Base-by-base conservation (phyloP, 2,888 invertebrate species). In the Phengaris alcon region DNA sequence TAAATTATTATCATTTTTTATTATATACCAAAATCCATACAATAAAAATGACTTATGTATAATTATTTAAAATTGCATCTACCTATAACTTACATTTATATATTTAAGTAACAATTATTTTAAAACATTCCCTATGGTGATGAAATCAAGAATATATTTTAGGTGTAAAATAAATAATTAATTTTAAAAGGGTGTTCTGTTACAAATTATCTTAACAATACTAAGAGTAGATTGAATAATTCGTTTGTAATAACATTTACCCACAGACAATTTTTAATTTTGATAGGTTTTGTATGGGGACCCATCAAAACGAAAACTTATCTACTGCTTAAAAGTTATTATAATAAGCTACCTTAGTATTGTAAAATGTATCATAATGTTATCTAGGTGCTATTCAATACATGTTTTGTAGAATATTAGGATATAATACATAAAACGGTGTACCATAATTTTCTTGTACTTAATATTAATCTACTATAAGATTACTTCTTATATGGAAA, bases 21-120 rank as follows among this genome's bases (percentile, higher is more conserved):
- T 85, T 88, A 79, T 81, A 84, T 88, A 86, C 83, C 84, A 90
- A 90, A 90, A 83, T 82, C 78, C 82, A 83, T 85, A 84, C 82
- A 85, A 86, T 90, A 90, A 87, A 90, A 89, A 90, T 85, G 79
- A 85, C 87, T 90, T 90, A 90, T 9, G 79, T 77, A 83, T 87
- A 87, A 79, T 82, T 84, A 85, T 84, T 86, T 84, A 85, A 90
- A 85, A 85, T 79, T 82, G 85, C 90, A 89, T 79, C 85, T 88
- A 88, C 81, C 80, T 84, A 83, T 83, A 87, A 83, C 84, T 82
- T 76, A 84, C 84, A 86, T 64, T 48, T 74, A 68, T 52, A 64
- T 22, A 35, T 68, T 74, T 68, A 68, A 74, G n/a, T 35, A 74
- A 35, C 68, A 68, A 64, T 64, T 52, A 68, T 68, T 74, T 68